A percentile compares a stretch with the other conserved stretches of the same genome.
These are phyloP conservation scores for Yasuhikotakia modesta DNA, from an alignment of 2,797 vertebrate species.

Conservation along the genomic window DNA sequence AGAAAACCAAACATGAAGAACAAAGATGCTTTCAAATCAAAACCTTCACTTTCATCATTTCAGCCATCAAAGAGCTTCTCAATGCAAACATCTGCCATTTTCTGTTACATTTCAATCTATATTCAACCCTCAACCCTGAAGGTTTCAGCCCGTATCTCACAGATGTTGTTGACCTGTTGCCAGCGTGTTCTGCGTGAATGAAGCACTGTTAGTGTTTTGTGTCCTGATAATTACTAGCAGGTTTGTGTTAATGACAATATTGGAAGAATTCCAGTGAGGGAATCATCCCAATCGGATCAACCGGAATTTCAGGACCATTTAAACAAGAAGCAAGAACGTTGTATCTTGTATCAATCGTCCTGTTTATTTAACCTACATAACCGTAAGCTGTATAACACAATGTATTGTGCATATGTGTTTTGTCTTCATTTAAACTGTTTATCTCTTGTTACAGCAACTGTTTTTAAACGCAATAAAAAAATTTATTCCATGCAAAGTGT, in stretches of 20 bases:
- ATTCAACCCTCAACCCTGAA: too few relatives aligned
- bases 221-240: too few relatives aligned
- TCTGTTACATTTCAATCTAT: constrained; percentile 4
- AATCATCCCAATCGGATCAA: constrained; percentile 57
- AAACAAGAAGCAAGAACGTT: too few relatives aligned
- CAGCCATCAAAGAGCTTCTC: constrained; percentile 57
- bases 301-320: constrained; percentile 72
- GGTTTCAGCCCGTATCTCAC: not conserved
- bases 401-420: too few relatives aligned
- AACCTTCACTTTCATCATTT: constrained; percentile 67
- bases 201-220: constrained; percentile 14
- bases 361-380: too few relatives aligned
- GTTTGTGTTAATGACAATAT: constrained; percentile 28
- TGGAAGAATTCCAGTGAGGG: constrained; percentile 42
- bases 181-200: constrained; percentile 20
- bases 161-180: constrained; percentile 16
- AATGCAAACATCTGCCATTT: too few relatives aligned
- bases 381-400: too few relatives aligned
- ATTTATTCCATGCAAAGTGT: too few relatives aligned
- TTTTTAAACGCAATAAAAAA: too few relatives aligned
- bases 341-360: too few relatives aligned
- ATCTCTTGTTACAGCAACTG: too few relatives aligned
- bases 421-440: too few relatives aligned
- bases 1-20: constrained; percentile 69
- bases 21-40: constrained; percentile 72